Conservation (phyloP, 2,113 vertebrate genomes). For the Solea senegalensis region DNA sequence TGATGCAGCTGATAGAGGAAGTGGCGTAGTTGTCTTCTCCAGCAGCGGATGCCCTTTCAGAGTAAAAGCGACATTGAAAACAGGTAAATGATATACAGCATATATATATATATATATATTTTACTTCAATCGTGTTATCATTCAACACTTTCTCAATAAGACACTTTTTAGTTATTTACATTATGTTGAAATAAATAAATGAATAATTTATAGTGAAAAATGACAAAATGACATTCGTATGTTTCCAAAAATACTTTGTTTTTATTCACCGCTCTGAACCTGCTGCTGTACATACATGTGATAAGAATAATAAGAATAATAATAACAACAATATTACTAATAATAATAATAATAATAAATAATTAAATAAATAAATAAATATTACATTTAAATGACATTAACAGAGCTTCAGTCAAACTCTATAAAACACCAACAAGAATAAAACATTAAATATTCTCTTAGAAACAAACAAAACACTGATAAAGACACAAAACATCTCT, state of each 20-base stretch:
- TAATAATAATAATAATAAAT: slow-evolving; percentile 29
- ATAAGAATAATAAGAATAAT: slow-evolving; percentile 21
- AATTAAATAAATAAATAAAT: slow-evolving; percentile 18
- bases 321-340: slow-evolving; percentile 12
- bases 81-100: too few relatives aligned
- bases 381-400: slow-evolving; percentile 61
- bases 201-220: slow-evolving; percentile 1
- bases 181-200: too few relatives aligned
- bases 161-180: too few relatives aligned
- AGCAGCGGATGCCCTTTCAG: neutral
- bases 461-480: slow-evolving; percentile 38
- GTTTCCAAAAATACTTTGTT: slow-evolving; percentile 61
- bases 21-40: slow-evolving; percentile 24
- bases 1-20: neutral
- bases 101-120: too few relatives aligned
- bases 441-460: slow-evolving; percentile 47
- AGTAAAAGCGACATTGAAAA: neutral
- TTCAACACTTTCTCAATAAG: too few relatives aligned
- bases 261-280: slow-evolving; percentile 35
- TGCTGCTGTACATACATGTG: slow-evolving; percentile 30
- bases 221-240: neutral
- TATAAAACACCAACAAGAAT: slow-evolving; percentile 42
- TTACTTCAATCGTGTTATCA: too few relatives aligned
- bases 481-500: slow-evolving; percentile 3
- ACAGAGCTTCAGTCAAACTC: slow-evolving; percentile 19